phyloP scores from a whole-genome alignment of 2,888 invertebrate species.

The Eilema sororculum region DNA sequence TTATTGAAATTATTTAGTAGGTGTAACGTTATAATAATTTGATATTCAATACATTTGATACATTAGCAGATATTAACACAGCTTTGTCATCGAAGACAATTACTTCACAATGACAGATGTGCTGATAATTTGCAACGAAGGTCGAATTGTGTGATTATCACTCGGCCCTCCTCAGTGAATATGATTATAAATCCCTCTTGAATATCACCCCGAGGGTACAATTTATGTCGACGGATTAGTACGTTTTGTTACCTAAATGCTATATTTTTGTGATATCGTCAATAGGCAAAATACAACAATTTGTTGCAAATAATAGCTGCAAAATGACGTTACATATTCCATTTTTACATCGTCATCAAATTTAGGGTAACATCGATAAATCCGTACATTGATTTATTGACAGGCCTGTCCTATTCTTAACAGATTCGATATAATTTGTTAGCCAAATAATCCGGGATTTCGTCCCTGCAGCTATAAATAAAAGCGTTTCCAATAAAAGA shows the following conservation, averaged over 20 bases:
- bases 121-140: not conserved
- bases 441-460: slow-evolving; percentile 86
- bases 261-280: not conserved
- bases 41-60: not conserved
- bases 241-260: not conserved
- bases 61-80: not conserved
- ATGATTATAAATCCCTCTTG: slow-evolving; percentile 16
- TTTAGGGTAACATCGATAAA: slow-evolving; percentile 74
- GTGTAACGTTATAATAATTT: no score
- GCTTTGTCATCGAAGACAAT: not conserved
- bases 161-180: slow-evolving; percentile 14
- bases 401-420: slow-evolving; percentile 81
- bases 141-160: slow-evolving; percentile 18
- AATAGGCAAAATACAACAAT: not conserved
- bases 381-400: slow-evolving; percentile 82
- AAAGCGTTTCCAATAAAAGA: slow-evolving; percentile 75
- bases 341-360: slow-evolving; percentile 56
- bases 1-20: not conserved
- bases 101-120: slow-evolving; percentile 12
- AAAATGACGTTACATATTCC: slow-evolving; percentile 27
- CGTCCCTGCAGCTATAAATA: slow-evolving; percentile 61
- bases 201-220: slow-evolving; percentile 7
- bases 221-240: slow-evolving; percentile 12
- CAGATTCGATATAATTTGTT: slow-evolving; percentile 86
- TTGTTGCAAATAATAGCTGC: slow-evolving; percentile 21